Base-by-base conservation (phyloP, 1,140 invertebrate species). In the Mycetomoellerius zeteki region DNA sequence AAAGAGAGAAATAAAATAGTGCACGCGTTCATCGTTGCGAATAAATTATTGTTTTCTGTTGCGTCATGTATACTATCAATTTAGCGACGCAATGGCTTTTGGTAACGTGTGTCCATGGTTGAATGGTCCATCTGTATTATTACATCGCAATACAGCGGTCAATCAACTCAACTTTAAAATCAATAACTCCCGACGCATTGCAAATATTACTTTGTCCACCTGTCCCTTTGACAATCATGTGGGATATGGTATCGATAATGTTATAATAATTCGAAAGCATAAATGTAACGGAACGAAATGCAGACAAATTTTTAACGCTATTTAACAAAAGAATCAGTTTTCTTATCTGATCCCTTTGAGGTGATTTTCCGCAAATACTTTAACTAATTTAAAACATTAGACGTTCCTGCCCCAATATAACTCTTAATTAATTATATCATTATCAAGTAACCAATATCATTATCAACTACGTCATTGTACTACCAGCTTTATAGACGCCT, bases 161-260 rank as follows among this genome's bases (percentile, higher is more conserved):
- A 81, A 81, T 81, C 77, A 43, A 81, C 64, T 81, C 65, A 54
- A 81, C 77, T 81, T 81, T 71, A 81, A 81, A 81, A 81, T 81
- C 77, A 33, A 81, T 81, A 81, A 37, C 64, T 30, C 3, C 30
- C 50, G 14, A 81, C 47, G 64, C 47, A 81, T 71, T 69, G 77
- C 64, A 69, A 81, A 81, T 81, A 69, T 81, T 71, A 71, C 77
- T 81, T 50, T 54, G 64, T 37, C 21, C 64, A 69, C 47, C 27
- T 10, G 21, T 62, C 64, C 65, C 77, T 81, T 71, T 54, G 24
- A 12, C 30, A 64, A 54, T 81, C 56, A 33, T 12, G 50, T 37
- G 54, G 76, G 21, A 56, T 33, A 69, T 19, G n/a, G 30, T 54
- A 54, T 69, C 30, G 27, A 81, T 54, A 67, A 80, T 52, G 27